A percentile compares a stretch with the other conserved stretches of the same genome.
These are phyloP conservation scores for Smittia aterrima DNA, from an alignment of 2,888 invertebrate genomes.

Conservation along the genomic window DNA sequence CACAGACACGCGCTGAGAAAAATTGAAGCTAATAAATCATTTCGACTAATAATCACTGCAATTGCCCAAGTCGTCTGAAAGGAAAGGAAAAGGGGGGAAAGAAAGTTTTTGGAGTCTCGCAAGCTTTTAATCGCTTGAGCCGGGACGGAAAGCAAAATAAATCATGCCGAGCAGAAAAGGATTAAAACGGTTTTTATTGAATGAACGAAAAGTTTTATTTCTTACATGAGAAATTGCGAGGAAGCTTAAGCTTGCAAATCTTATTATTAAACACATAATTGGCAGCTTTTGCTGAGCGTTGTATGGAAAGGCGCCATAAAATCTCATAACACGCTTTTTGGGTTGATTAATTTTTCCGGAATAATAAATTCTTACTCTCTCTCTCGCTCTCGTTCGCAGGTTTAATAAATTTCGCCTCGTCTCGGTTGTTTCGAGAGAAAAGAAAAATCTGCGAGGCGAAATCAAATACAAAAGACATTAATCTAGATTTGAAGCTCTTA, in stretches of 20 bases:
- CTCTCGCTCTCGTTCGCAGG: neutral
- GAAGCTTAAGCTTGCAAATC: slow-evolving; percentile 12
- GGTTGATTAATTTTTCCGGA: slow-evolving; percentile 39
- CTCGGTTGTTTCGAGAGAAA: neutral
- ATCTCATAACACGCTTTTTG: slow-evolving; percentile 37
- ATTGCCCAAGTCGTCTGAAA: slow-evolving; percentile 25
- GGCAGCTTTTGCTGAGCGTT: slow-evolving; percentile 30
- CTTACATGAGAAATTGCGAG: neutral
- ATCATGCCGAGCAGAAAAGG: neutral
- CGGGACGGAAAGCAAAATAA: neutral
- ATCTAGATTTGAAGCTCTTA: slow-evolving; percentile 19
- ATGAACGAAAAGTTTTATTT: neutral
- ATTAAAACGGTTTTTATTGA: slow-evolving; percentile 3
- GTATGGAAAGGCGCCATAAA: slow-evolving; percentile 32
- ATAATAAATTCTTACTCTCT: slow-evolving; percentile 35
- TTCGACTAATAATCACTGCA: slow-evolving; percentile 33
- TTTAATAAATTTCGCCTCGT: neutral
- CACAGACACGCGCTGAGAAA: neutral
- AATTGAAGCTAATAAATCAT: slow-evolving; percentile 36
- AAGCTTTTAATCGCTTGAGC: neutral
- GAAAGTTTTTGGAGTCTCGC: neutral
- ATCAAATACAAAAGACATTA: slow-evolving; percentile 23
- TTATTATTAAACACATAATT: slow-evolving; percentile 32
- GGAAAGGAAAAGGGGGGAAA: neutral
- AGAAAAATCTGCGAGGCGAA: neutral